phyloP scores from a whole-genome alignment of 2,113 vertebrate species.

The Ageneiosus marmoratus region DNA sequence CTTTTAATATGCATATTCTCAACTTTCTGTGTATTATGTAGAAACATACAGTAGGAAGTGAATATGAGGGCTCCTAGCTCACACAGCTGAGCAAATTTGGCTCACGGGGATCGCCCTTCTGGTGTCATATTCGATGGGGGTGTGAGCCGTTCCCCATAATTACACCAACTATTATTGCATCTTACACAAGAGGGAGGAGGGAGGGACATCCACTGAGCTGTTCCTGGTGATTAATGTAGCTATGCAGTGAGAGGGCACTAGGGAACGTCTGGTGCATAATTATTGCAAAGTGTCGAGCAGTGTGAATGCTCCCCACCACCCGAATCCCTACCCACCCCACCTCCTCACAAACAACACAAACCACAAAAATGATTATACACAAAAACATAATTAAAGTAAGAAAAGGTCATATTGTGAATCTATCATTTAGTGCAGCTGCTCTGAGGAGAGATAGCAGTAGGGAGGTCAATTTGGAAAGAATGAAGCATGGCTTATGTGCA shows the following conservation, averaged over 20 bases:
- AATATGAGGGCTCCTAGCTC: slow-evolving; percentile 24
- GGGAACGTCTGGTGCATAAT: slow-evolving; percentile 52
- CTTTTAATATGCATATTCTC: background rate
- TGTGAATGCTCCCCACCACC: slow-evolving; percentile 9
- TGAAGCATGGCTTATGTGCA: slow-evolving; percentile 7
- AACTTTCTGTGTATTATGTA: background rate
- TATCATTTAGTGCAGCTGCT: slow-evolving; percentile 22
- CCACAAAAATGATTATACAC: slow-evolving; percentile 35
- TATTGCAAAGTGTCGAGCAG: slow-evolving; percentile 41
- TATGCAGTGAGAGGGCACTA: slow-evolving; percentile 41
- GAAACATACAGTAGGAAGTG: background rate
- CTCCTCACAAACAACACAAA: slow-evolving; percentile 13
- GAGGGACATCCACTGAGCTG: slow-evolving; percentile 34
- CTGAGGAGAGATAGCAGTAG: slow-evolving; percentile 17
- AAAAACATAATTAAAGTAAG: slow-evolving; percentile 12
- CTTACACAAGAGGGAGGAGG: slow-evolving; percentile 10
- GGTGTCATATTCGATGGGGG: slow-evolving; percentile 41
- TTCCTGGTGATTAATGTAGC: slow-evolving; percentile 53
- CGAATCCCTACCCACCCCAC: background rate
- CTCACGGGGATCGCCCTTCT: slow-evolving; percentile 34
- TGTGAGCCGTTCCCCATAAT: slow-evolving; percentile 50
- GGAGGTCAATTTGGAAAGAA: slow-evolving; percentile 34
- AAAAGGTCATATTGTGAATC: slow-evolving; percentile 37
- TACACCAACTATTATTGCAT: slow-evolving; percentile 46
- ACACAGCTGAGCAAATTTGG: slow-evolving; percentile 15